phyloP scores from a whole-genome alignment of 2,113 vertebrate species.

The Melanostigma gelatinosum region DNA sequence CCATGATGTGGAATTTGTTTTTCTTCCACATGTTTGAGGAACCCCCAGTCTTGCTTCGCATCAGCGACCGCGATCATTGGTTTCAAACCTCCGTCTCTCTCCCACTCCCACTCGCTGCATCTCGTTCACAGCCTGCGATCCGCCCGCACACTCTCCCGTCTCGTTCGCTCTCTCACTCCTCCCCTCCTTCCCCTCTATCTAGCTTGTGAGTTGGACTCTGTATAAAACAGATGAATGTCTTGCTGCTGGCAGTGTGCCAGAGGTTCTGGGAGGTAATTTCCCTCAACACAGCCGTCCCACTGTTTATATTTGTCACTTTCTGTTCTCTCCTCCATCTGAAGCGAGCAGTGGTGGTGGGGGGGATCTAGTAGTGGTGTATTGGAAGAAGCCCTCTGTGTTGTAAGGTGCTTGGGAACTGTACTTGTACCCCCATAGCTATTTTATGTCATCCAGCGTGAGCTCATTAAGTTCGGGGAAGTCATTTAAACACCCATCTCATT shows the following conservation, averaged over 20 bases:
- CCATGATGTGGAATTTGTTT: constrained; percentile 69
- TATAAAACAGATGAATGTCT: constrained; percentile 81
- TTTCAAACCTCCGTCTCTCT: constrained; percentile 67
- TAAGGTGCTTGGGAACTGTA: constrained; percentile 4
- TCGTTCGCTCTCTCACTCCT: constrained; percentile 40
- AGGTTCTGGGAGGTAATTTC: constrained; percentile 83
- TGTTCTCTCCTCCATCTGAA: constrained; percentile 50
- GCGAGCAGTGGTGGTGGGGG: constrained; percentile 8
- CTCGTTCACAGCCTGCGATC: constrained; percentile 54
- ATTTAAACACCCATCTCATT: neutral
- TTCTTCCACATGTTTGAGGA: constrained; percentile 62
- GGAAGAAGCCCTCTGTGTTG: constrained; percentile 24
- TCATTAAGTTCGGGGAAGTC: neutral
- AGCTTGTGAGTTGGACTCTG: constrained; percentile 67
- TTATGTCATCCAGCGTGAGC: neutral
- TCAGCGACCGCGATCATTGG: constrained; percentile 72
- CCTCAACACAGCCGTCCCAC: constrained; percentile 71
- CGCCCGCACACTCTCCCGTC: constrained; percentile 44
- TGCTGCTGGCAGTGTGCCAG: constrained; percentile 78
- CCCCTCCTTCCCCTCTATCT: constrained; percentile 36
- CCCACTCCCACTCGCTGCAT: constrained; percentile 37
- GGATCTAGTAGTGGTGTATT: constrained; percentile 13
- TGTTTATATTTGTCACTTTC: constrained; percentile 82
- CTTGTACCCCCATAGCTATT: neutral
- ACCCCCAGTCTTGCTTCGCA: constrained; percentile 67